Base-by-base conservation (phyloP, 2,888 invertebrate genomes). In the Drosophila macrospina region DNA sequence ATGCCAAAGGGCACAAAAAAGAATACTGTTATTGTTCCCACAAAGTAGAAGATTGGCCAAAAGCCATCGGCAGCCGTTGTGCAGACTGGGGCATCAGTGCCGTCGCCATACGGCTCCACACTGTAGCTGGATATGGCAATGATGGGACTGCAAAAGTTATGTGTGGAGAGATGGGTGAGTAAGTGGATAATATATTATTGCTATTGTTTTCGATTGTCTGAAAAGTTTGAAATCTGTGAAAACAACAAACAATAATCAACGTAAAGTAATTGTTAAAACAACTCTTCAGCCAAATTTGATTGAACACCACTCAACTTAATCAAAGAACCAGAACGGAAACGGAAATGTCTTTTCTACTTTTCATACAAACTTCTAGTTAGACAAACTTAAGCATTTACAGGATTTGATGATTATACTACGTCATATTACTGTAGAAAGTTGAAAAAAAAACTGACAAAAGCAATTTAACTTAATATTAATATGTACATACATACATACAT, bases 1-100 rank as follows among this genome's bases (percentile, higher is more conserved):
- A 98, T 95, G 69, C 95, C 94, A 52, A 98, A 94, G 0, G 98
- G 98, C 42, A 97, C 91, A 82, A 96, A 94, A 93, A 98, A 98
- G 93, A 98, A 98, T 60, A 97, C 85, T 0, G 95, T 94, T 82
- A 97, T 96, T 86, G 95, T 96, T 74, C 95, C 94, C 76, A 97
- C 93, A 93, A 97, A 96, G 93, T 96, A 98, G 50, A 95, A 93
- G 16, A 95, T 95, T 45, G 96, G 94, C 95, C 97, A 96, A 88
- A 95, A 94, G 64, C 95, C 94, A 89, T 95, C 95, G 5, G 96
- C 96, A 83, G 95, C 94, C n/a, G 96, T 97, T 89, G 95, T 94
- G 92, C 98, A 98, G 47, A 96, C 95, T 2, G 96, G 95, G 2
- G 95, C 95, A 34, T 88, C 85, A 7, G 90, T 93, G 36, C 96